Percentiles rank a stretch among this genome's conserved stretches.
Evolutionary conservation across 2,888 invertebrate species (phyloP).

Genomic region (Drosophila colorata): DNA sequence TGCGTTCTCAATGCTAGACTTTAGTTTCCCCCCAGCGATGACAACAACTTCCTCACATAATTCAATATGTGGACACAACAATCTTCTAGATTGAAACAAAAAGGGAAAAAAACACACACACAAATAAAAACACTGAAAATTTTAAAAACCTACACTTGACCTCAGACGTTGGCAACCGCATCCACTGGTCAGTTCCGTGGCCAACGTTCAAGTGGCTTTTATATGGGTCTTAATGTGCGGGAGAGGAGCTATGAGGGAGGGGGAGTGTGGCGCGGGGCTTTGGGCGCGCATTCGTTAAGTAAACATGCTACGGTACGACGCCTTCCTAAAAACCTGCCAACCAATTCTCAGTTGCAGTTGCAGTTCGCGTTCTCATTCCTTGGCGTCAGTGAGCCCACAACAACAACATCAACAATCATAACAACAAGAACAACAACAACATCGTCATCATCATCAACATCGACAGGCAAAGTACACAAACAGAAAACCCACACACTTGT

Average conservation of each 20-base stretch:
- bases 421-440: slow-evolving; percentile 29
- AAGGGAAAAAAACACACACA: slow-evolving; percentile 1
- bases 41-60: slow-evolving; percentile 70
- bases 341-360: slow-evolving; percentile 43
- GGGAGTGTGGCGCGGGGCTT: neutral
- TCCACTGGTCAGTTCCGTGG: slow-evolving; percentile 58
- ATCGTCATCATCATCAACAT: slow-evolving; percentile 62
- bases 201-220: slow-evolving; percentile 68
- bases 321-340: slow-evolving; percentile 74
- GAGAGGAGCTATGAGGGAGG: neutral
- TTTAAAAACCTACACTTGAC: slow-evolving; percentile 69
- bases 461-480: slow-evolving; percentile 62
- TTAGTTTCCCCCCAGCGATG: slow-evolving; percentile 22
- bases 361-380: slow-evolving; percentile 49
- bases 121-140: slow-evolving; percentile 40
- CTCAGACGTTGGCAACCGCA: slow-evolving; percentile 53
- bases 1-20: neutral
- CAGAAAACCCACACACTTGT: slow-evolving; percentile 26
- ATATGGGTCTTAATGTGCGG: slow-evolving; percentile 26
- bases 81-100: slow-evolving; percentile 58
- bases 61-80: slow-evolving; percentile 56
- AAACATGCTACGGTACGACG: slow-evolving; percentile 79
- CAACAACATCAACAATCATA: slow-evolving; percentile 38
- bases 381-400: slow-evolving; percentile 56
- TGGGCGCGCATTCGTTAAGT: slow-evolving; percentile 75